Evolutionary conservation across 2,888 invertebrate genomes (phyloP).

Genomic region (Andricus curvator): DNA sequence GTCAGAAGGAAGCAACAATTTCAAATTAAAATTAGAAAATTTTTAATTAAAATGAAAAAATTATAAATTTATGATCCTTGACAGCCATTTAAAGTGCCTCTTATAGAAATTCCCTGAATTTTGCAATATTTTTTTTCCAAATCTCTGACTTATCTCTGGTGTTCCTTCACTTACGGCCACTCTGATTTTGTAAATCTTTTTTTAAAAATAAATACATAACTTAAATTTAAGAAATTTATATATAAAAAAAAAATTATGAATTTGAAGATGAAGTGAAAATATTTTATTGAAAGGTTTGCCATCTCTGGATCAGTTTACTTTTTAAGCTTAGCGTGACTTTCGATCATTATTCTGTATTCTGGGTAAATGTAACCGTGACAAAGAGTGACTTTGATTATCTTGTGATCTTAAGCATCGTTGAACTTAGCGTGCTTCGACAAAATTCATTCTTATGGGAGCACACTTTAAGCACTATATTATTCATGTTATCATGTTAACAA

Average conservation of each 20-base stretch:
- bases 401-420: constrained; percentile 21
- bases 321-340: constrained; percentile 29
- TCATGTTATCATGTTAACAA: constrained; percentile 36
- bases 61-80: no score
- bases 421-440: constrained; percentile 35
- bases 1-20: no score
- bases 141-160: no score
- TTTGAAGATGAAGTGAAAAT: not conserved
- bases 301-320: not conserved
- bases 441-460: constrained; percentile 36
- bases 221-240: not conserved
- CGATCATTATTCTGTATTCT: constrained; percentile 3
- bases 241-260: not conserved
- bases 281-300: not conserved
- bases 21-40: no score
- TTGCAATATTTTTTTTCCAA: no score
- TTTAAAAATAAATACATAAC: not conserved
- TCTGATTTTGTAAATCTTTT: no score
- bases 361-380: constrained; percentile 38
- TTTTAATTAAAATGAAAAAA: no score
- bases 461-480: constrained; percentile 34
- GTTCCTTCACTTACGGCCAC: no score
- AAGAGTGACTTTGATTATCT: constrained; percentile 38
- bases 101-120: no score
- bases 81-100: no score